Base-by-base conservation (phyloP, 2,888 invertebrate genomes). In the Tinea pellionella region DNA sequence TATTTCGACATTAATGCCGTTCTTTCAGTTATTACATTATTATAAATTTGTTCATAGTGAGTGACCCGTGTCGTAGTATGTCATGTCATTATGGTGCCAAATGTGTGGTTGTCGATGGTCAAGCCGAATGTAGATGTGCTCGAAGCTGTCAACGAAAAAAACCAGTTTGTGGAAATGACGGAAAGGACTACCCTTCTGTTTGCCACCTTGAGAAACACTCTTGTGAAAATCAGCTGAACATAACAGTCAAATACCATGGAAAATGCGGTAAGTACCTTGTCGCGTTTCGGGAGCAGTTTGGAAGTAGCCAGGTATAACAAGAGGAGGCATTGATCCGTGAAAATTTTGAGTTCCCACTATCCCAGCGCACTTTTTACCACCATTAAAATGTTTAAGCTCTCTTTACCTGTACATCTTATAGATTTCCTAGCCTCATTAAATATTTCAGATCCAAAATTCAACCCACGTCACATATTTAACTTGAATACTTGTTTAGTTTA, bases 111-210 rank as follows among this genome's bases (percentile, higher is more conserved):
- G 77, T 89, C 1, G 93, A 93, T 69, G 94, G 94, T 8, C 89
- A 89, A 63, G 89, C 91, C 47, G 93, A 87, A 63, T 87, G 87
- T 62, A 71, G 83, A 65, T 96, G 96, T 79, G 80, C 87, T 1
- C 69, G 81, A 18, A 84, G 76, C 63, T 87, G 87, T 63, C 93
- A 93, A 64, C 90, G 90, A 74, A 91, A 93, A 68, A 92, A 95
- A 69, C 93, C 95, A 3, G 95, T 95, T 8, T 96, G 96, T 71
- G 96, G 95, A 19, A 94, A 94, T 13, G 96, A 96, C 75, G 95
- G 95, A 6, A 91, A 92, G 68, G 91, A 96, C 64, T 96, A 96
- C 79, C 90, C 94, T 41, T 96, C 95, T 71, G 92, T 93, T 42
- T 96, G 96, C 72, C 93, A 95, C 75, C 94, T 96, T 90, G 92